phyloP scores from a whole-genome alignment of 2,888 invertebrate species.

The Chirona hameri region DNA sequence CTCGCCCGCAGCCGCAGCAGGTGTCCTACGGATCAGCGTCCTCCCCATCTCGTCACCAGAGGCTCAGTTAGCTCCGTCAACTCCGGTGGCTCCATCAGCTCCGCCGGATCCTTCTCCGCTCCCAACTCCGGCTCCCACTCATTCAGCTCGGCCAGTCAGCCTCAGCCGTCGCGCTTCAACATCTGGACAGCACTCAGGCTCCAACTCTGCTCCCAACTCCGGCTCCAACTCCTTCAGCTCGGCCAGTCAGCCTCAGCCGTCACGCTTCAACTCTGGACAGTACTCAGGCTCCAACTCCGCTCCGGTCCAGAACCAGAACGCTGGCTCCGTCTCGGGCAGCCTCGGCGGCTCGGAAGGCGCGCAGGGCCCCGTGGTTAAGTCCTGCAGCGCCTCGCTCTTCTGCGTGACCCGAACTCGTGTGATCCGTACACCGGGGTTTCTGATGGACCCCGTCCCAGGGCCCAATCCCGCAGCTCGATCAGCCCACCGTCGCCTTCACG shows the following conservation, averaged over 20 bases:
- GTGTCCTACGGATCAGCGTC: too few relatives aligned
- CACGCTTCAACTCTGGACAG: neutral
- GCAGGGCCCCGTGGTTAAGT: neutral
- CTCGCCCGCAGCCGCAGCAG: too few relatives aligned
- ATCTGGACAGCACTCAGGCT: neutral
- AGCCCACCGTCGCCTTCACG: slow-evolving; percentile 1
- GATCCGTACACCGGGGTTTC: slow-evolving; percentile 27
- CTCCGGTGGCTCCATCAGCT: neutral
- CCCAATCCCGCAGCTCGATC: slow-evolving; percentile 7
- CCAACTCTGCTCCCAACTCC: neutral
- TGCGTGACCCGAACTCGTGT: neutral
- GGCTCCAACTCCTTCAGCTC: neutral
- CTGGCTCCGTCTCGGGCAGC: neutral
- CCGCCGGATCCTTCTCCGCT: neutral
- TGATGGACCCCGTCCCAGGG: neutral
- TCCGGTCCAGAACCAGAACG: neutral
- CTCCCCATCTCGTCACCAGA: too few relatives aligned
- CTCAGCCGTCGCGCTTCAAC: neutral
- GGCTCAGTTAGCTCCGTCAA: neutral
- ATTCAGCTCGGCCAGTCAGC: neutral
- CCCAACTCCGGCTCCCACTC: neutral
- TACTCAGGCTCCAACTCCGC: neutral
- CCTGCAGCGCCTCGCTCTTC: neutral
- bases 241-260: neutral
- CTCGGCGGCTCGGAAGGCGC: neutral